phyloP scores from a whole-genome alignment of 2,113 vertebrate species.

The Periophthalmodon schlosseri region DNA sequence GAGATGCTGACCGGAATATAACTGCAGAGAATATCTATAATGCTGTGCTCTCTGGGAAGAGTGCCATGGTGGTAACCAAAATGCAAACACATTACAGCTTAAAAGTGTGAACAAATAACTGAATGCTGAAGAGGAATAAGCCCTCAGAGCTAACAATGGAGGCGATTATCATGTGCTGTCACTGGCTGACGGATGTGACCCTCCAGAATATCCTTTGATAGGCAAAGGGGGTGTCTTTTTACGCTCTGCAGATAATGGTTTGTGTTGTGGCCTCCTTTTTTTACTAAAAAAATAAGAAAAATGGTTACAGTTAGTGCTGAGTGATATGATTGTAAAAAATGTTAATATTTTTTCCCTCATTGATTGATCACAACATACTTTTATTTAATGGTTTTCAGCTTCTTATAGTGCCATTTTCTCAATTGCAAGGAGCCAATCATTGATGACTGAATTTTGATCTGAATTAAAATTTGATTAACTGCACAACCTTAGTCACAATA shows the following conservation, averaged over 20 bases:
- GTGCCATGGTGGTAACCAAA: conserved; percentile 81
- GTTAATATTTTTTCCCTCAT: no score
- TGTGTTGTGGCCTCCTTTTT: neutral
- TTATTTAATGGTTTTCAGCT: no score
- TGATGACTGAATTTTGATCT: no score
- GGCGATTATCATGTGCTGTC: conserved; percentile 51
- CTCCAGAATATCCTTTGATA: conserved; percentile 5
- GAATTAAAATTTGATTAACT: no score
- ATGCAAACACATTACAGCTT: conserved; percentile 1
- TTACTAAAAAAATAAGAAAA: neutral
- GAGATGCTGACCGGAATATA: conserved; percentile 5
- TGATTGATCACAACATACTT: no score
- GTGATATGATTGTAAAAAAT: no score
- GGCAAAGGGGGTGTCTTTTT: conserved; percentile 18
- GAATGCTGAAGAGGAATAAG: conserved; percentile 50
- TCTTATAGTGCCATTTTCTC: no score
- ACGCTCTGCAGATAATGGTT: conserved; percentile 52
- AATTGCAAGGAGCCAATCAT: no score
- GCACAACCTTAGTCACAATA: neutral
- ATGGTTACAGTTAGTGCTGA: neutral
- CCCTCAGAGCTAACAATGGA: conserved; percentile 47
- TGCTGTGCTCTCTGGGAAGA: conserved; percentile 78
- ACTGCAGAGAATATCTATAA: conserved; percentile 77
- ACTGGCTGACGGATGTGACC: conserved; percentile 10
- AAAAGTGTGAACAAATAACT: conserved; percentile 9